Evolutionary conservation across 2,888 invertebrate genomes (phyloP).

Genomic region (Capitulum mitella): DNA sequence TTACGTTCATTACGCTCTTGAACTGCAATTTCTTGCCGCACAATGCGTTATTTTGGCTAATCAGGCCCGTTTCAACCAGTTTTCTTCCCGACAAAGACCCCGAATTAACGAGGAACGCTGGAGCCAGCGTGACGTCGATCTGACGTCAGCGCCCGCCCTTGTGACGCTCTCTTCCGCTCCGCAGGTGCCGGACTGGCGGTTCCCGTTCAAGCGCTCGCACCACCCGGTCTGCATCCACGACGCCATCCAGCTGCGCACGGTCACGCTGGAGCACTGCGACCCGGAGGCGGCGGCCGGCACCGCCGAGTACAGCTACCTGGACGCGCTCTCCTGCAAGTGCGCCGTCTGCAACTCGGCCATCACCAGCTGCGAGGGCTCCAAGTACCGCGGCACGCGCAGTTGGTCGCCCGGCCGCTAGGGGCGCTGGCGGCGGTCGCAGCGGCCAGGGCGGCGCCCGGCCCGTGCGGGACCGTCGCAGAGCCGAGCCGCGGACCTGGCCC

Average conservation of each 20-base stretch:
- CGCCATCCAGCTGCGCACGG: conserved; percentile 56
- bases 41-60: too few species aligned
- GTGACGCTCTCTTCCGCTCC: conserved; percentile 36
- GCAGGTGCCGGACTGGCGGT: conserved; percentile 77
- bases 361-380: conserved; percentile 62
- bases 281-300: conserved; percentile 61
- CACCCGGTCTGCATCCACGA: conserved; percentile 81
- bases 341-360: conserved; percentile 59
- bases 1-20: too few species aligned
- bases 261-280: conserved; percentile 64
- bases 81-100: too few species aligned
- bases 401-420: conserved; percentile 26
- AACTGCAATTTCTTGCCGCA: too few species aligned
- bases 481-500: too few species aligned
- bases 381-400: conserved; percentile 48
- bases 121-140: too few species aligned
- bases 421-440: conserved; percentile 10
- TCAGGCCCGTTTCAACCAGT: too few species aligned
- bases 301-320: conserved; percentile 65
- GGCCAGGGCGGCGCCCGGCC: too few species aligned
- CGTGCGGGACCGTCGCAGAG: too few species aligned
- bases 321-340: conserved; percentile 70
- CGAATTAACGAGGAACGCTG: too few species aligned
- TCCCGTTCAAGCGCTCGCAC: conserved; percentile 74
- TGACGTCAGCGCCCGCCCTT: too few species aligned